These are phyloP conservation scores for Nerophis lumbriciformis DNA, from an alignment of 2,113 vertebrate genomes.

Conservation along the genomic window DNA sequence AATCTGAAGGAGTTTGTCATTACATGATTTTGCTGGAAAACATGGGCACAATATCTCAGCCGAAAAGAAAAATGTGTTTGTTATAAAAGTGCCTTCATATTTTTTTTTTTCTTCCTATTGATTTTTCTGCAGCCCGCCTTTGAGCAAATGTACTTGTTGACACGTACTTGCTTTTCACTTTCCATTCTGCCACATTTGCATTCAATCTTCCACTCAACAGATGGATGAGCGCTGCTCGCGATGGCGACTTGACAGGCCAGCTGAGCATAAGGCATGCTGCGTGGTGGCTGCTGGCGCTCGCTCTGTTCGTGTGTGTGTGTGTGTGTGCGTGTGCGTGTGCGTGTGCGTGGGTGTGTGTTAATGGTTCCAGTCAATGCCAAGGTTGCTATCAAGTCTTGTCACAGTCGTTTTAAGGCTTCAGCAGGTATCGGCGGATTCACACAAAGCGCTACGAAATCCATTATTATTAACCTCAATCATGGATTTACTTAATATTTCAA, in stretches of 20 bases:
- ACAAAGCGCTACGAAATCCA: background rate
- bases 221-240: constrained; percentile 45
- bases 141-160: background rate
- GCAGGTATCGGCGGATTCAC: background rate
- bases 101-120: constrained; percentile 8
- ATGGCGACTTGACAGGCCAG: constrained; percentile 45
- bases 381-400: background rate
- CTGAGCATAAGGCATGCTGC: constrained; percentile 40
- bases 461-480: background rate
- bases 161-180: background rate
- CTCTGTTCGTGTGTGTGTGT: background rate
- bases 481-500: background rate
- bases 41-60: background rate
- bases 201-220: constrained; percentile 51
- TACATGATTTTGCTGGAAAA: too few species aligned
- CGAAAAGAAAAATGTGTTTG: constrained; percentile 6
- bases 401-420: constrained; percentile 2
- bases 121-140: constrained; percentile 12
- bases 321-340: constrained; percentile 5
- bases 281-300: constrained; percentile 29
- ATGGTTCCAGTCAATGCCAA: background rate
- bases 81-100: background rate
- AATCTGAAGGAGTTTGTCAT: too few species aligned
- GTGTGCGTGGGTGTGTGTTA: background rate
- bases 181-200: constrained; percentile 37